These are phyloP conservation scores for Parapristionchus giblindavisi DNA, from an alignment of 2,888 invertebrate species.

Conservation along the genomic window DNA sequence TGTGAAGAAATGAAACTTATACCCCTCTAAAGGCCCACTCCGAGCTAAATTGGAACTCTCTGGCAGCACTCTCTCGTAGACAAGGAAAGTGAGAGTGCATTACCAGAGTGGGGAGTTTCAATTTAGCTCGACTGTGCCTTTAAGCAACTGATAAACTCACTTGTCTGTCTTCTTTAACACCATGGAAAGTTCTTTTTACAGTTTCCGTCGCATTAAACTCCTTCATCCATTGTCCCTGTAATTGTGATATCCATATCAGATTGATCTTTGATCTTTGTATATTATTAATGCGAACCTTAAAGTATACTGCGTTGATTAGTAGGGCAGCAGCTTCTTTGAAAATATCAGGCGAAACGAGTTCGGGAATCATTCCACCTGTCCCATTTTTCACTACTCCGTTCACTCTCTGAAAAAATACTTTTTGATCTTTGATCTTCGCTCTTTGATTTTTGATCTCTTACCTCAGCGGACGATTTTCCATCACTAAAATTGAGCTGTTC, in stretches of 20 bases:
- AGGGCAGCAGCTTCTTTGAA: slow-evolving; percentile 66
- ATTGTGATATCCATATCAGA: too few species aligned
- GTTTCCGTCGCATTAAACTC: slow-evolving; percentile 77
- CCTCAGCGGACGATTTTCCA: slow-evolving; percentile 71
- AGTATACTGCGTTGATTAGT: slow-evolving; percentile 73
- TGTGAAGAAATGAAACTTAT: too few species aligned
- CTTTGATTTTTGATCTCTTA: too few species aligned
- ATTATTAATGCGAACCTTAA: slow-evolving; percentile 70
- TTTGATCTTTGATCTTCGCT: not conserved
- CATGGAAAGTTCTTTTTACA: slow-evolving; percentile 77
- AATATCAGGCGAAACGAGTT: slow-evolving; percentile 77
- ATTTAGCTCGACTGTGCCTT: too few species aligned
- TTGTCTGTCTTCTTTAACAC: slow-evolving; percentile 66
- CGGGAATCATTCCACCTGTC: slow-evolving; percentile 84
- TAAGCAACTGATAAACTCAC: too few species aligned
- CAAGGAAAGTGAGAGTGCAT: too few species aligned
- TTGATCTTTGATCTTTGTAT: too few species aligned
- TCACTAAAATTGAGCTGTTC: slow-evolving; percentile 63
- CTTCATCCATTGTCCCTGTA: slow-evolving; percentile 68
- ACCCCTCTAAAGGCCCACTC: too few species aligned
- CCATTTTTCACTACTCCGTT: slow-evolving; percentile 84
- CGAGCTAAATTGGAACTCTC: too few species aligned
- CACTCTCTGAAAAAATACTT: slow-evolving; percentile 74
- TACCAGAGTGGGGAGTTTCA: too few species aligned
- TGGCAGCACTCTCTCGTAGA: too few species aligned